Percentiles rank a stretch among this genome's conserved stretches.
Evolutionary conservation across 2,797 vertebrate genomes (phyloP).

Genomic region (Lates japonicus): DNA sequence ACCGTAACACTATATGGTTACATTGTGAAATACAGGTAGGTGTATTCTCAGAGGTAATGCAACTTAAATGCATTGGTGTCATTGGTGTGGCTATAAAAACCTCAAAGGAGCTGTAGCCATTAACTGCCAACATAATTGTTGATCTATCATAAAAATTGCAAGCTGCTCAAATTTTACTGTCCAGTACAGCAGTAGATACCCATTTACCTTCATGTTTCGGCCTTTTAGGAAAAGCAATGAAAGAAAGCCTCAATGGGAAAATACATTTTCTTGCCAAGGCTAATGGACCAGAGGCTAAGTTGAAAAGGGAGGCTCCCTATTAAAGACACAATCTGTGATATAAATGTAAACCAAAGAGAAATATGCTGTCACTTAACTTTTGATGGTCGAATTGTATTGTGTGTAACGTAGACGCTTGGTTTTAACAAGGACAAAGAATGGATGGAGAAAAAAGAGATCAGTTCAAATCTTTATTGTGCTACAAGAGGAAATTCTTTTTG

Average conservation of each 20-base stretch:
- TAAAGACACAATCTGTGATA: background rate
- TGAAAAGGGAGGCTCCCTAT: background rate
- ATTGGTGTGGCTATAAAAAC: background rate
- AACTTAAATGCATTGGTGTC: background rate
- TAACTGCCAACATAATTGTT: slow-evolving; percentile 10
- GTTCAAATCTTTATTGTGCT: background rate
- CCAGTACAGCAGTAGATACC: background rate
- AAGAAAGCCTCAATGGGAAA: background rate
- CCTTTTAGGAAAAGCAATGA: background rate
- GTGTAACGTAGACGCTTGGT: background rate
- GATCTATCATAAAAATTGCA: slow-evolving; percentile 13
- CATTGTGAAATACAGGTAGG: background rate
- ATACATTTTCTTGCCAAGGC: background rate
- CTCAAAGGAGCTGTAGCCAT: background rate
- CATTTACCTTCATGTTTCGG: slow-evolving; percentile 4
- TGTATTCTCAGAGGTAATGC: background rate
- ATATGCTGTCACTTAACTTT: background rate
- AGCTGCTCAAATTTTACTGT: background rate
- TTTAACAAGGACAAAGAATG: background rate
- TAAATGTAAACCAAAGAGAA: slow-evolving; percentile 5
- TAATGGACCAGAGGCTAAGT: background rate
- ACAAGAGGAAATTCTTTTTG: background rate
- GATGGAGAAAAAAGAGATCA: too few relatives aligned
- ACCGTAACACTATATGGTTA: background rate
- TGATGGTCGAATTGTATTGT: background rate